Conservation (phyloP, 2,797 vertebrate species). For the Coccyzus lansbergi region DNA sequence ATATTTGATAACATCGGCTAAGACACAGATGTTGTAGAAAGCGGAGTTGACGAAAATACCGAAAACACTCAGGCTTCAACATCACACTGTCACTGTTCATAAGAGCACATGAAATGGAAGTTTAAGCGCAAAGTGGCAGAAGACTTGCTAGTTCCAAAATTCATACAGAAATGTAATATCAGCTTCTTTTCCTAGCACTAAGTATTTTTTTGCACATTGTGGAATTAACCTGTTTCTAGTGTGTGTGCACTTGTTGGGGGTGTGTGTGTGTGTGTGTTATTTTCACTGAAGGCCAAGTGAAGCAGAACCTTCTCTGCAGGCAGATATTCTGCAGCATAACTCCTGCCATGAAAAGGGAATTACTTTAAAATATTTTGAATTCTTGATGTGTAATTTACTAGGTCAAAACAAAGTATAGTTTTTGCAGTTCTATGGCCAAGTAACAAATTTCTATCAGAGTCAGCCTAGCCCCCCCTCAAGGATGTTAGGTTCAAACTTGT, state of each 20-base stretch:
- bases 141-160: background rate
- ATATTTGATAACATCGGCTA: constrained; percentile 94
- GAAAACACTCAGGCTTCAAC: constrained; percentile 87
- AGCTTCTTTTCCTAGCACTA: background rate
- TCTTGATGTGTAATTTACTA: too few relatives aligned
- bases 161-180: background rate
- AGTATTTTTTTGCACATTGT: background rate
- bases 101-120: background rate
- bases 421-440: background rate
- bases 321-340: background rate
- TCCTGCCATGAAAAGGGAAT: background rate
- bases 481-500: background rate
- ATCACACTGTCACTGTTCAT: constrained; percentile 89
- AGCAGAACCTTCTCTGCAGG: background rate
- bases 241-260: background rate
- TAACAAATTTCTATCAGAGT: background rate
- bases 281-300: background rate
- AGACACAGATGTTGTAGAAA: constrained; percentile 86
- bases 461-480: background rate
- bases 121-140: background rate
- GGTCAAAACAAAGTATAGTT: background rate
- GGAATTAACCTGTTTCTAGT: background rate
- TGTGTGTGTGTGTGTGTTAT: too few relatives aligned
- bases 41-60: constrained; percentile 80
- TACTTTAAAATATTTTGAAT: background rate